phyloP scores from a whole-genome alignment of 2,888 invertebrate species.

The Acleris literana region DNA sequence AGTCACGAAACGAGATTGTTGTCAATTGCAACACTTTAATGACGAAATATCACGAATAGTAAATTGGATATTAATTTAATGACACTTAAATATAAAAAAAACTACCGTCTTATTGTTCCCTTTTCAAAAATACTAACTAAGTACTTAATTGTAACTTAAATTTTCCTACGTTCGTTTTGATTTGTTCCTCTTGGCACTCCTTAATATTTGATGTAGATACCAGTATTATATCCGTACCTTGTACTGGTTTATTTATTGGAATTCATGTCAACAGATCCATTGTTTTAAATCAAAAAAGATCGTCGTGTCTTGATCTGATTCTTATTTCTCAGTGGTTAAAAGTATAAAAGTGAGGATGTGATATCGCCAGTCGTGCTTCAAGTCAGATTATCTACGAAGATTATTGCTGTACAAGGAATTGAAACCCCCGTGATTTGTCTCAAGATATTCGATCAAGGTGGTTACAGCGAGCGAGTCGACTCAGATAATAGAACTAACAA shows the following conservation, averaged over 20 bases:
- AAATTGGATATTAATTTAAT: too few species aligned
- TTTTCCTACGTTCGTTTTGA: not conserved
- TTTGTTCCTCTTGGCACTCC: conserved; percentile 18
- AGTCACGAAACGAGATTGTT: too few species aligned
- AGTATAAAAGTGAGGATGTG: conserved; percentile 25
- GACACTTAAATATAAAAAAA: too few species aligned
- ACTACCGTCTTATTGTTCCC: too few species aligned
- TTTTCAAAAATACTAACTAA: too few species aligned
- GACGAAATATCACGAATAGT: too few species aligned
- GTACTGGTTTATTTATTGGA: conserved; percentile 7
- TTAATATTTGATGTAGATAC: not conserved
- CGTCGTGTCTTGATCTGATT: conserved; percentile 5
- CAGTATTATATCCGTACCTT: not conserved
- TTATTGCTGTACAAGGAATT: conserved; percentile 41
- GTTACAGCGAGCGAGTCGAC: conserved; percentile 64
- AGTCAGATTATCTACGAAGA: conserved; percentile 30
- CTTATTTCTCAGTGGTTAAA: not conserved
- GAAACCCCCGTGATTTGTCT: conserved; percentile 54
- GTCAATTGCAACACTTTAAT: too few species aligned
- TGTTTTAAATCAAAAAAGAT: conserved; percentile 26
- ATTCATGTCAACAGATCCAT: conserved; percentile 4
- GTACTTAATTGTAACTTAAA: too few species aligned
- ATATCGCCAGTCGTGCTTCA: conserved; percentile 36
- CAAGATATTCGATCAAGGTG: conserved; percentile 64
- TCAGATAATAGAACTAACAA: conserved; percentile 76